A percentile compares a stretch with the other conserved stretches of the same genome.
Evolutionary conservation across 2,888 invertebrate genomes (phyloP).

Genomic region (Lycaena phlaeas): DNA sequence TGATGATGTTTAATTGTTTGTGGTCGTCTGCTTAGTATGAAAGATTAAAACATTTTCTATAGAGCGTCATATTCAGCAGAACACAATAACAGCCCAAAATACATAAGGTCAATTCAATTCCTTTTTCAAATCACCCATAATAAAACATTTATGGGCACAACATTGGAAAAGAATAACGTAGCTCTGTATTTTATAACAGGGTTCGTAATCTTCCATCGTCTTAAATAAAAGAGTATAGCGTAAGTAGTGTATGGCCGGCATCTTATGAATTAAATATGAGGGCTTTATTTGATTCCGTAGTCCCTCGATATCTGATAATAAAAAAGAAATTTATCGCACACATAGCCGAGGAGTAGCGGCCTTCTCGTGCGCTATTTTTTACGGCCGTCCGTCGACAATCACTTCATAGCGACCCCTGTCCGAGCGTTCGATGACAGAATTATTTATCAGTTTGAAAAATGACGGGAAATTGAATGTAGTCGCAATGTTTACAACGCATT

Average conservation of each 20-base stretch:
- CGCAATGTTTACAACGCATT: conserved; percentile 75
- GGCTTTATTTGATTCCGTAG: conserved; percentile 72
- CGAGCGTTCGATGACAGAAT: conserved; percentile 73
- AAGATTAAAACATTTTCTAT: too few species aligned
- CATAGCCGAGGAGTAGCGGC: conserved; percentile 39
- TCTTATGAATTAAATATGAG: conserved; percentile 74
- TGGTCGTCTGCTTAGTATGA: too few species aligned
- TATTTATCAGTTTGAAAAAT: conserved; percentile 76
- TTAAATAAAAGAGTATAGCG: conserved; percentile 68
- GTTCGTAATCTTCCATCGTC: conserved; percentile 60
- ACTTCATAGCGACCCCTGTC: conserved; percentile 73
- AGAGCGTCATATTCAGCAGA: too few species aligned
- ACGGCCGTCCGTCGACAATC: conserved; percentile 69
- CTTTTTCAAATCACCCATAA: conserved; percentile 4
- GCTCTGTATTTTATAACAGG: conserved; percentile 10
- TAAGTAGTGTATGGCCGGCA: conserved; percentile 68
- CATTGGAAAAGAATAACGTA: conserved; percentile 11
- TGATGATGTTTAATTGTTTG: too few species aligned
- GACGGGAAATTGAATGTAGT: conserved; percentile 75
- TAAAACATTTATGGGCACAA: conserved; percentile 5
- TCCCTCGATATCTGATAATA: conserved; percentile 74
- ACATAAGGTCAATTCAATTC: conserved; percentile 1
- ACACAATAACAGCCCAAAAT: too few species aligned
- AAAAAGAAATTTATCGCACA: conserved; percentile 72
- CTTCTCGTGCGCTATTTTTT: conserved; percentile 68